phyloP scores from a whole-genome alignment of 2,888 invertebrate genomes.

The Teleiodes luculella region DNA sequence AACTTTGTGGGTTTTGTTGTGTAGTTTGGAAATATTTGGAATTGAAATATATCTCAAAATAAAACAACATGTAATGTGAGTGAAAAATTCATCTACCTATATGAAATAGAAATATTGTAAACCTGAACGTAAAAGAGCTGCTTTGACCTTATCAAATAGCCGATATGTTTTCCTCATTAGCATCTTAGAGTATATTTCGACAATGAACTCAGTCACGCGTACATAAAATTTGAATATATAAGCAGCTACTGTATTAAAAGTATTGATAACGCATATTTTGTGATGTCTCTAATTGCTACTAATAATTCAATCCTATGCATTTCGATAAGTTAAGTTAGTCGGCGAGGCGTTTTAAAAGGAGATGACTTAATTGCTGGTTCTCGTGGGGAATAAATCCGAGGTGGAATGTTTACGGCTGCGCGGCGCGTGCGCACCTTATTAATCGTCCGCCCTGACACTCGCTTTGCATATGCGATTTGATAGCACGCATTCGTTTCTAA shows the following conservation, averaged over 20 bases:
- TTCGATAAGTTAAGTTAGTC: conserved; percentile 55
- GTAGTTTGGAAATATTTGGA: no score
- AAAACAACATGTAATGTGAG: no score
- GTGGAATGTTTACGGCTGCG: conserved; percentile 42
- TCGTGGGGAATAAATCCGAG: conserved; percentile 47
- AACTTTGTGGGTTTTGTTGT: no score
- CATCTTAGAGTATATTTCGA: conserved; percentile 53
- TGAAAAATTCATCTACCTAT: no score
- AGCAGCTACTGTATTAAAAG: conserved; percentile 75
- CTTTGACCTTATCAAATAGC: conserved; percentile 16
- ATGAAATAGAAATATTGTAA: no score
- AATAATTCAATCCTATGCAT: conserved; percentile 70
- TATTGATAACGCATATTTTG: conserved; percentile 73
- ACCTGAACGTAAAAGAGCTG: no score
- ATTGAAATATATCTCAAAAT: no score
- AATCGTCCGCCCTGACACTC: conserved; percentile 29
- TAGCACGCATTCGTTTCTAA: neutral
- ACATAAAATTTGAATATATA: conserved; percentile 70
- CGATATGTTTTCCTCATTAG: conserved; percentile 45
- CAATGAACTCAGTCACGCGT: conserved; percentile 71
- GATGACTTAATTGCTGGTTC: conserved; percentile 61
- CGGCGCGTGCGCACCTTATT: conserved; percentile 52
- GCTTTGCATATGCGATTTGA: conserved; percentile 9
- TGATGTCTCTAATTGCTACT: conserved; percentile 67
- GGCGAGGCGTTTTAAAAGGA: conserved; percentile 52